These are phyloP conservation scores for Ormyrus nitidulus DNA, from an alignment of 2,888 invertebrate genomes.

Conservation along the genomic window DNA sequence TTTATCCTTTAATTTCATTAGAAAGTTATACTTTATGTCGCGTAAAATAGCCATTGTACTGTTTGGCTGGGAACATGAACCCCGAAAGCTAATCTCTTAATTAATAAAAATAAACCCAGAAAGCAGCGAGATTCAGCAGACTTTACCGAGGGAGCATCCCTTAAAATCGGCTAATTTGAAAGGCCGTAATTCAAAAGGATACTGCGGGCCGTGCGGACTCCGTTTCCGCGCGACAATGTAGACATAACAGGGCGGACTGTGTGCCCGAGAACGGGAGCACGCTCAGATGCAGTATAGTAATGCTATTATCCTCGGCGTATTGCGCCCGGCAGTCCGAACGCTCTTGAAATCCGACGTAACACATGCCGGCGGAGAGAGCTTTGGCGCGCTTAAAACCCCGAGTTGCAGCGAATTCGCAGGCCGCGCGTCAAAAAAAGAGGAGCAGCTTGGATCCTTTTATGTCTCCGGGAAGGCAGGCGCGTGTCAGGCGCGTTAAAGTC, in stretches of 20 bases:
- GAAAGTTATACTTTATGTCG: too few relatives aligned
- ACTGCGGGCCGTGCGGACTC: background rate
- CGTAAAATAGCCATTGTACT: too few relatives aligned
- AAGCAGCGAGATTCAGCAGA: too few relatives aligned
- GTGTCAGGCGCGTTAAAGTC: too few relatives aligned
- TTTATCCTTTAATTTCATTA: too few relatives aligned
- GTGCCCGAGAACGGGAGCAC: background rate
- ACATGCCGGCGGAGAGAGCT: slow-evolving; percentile 32
- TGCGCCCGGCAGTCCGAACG: slow-evolving; percentile 28
- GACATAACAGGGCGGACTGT: slow-evolving; percentile 18
- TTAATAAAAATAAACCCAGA: too few relatives aligned
- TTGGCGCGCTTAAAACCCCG: slow-evolving; percentile 43
- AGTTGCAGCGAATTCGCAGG: slow-evolving; percentile 1
- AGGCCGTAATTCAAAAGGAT: slow-evolving; percentile 34
- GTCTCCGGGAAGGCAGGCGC: too few relatives aligned
- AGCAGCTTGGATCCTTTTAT: too few relatives aligned
- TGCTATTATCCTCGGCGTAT: slow-evolving; percentile 46
- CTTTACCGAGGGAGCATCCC: background rate
- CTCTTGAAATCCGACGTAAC: slow-evolving; percentile 60
- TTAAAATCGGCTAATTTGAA: background rate
- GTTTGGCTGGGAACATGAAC: too few relatives aligned
- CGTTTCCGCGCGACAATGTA: background rate
- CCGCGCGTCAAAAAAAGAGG: too few relatives aligned
- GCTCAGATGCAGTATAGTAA: slow-evolving; percentile 32
- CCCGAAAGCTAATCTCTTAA: too few relatives aligned